Percentiles rank a stretch among this genome's conserved stretches.
These are phyloP conservation scores for Sterrhoptilus dennistouni DNA, from an alignment of 2,113 vertebrate species.

Conservation along the genomic window DNA sequence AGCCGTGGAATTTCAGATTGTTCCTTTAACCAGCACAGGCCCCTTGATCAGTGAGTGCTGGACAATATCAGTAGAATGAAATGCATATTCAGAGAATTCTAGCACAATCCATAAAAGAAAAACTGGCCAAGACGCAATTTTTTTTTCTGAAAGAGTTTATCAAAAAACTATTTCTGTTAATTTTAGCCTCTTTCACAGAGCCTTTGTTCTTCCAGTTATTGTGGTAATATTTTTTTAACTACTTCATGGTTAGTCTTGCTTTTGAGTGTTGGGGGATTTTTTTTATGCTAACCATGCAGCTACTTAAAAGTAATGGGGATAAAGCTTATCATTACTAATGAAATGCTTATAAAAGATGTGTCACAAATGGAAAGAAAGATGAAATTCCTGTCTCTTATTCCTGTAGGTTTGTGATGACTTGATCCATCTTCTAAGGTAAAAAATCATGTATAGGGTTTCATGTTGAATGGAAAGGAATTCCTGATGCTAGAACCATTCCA, in stretches of 20 bases:
- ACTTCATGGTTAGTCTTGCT: not conserved
- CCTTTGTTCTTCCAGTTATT: not conserved
- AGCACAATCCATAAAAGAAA: not conserved
- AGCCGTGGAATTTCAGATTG: not conserved
- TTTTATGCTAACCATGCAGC: not conserved
- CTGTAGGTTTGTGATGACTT: slow-evolving; percentile 78
- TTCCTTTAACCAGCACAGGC: not conserved
- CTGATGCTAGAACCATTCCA: not conserved
- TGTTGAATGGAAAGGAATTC: not conserved
- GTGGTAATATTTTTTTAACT: not conserved
- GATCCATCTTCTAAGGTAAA: slow-evolving; percentile 79
- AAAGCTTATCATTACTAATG: not conserved
- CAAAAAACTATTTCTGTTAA: not conserved
- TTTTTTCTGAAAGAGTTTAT: not conserved
- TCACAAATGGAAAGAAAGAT: not conserved
- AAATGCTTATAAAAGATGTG: not conserved
- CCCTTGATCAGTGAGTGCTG: not conserved
- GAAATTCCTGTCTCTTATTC: not conserved
- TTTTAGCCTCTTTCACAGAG: not conserved
- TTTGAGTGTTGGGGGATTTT: not conserved
- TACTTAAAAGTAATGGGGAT: not conserved
- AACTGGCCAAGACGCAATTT: not conserved
- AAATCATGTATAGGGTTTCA: not conserved
- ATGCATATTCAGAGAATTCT: not conserved
- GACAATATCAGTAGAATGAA: not conserved